Evolutionary conservation across 1,140 invertebrate genomes (phyloP).

Genomic region (Papilio helenus): DNA sequence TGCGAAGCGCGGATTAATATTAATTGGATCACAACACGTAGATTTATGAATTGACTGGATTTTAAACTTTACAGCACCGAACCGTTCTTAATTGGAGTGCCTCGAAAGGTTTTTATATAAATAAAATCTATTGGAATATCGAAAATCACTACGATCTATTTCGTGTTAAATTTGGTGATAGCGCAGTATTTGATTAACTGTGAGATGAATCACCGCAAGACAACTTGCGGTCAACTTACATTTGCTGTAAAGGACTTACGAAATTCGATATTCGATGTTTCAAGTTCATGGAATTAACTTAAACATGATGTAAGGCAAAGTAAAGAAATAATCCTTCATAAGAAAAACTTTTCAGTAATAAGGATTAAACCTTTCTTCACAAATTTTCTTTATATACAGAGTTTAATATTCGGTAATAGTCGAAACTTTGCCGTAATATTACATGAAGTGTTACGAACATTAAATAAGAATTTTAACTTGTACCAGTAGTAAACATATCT

Average conservation of each 20-base stretch:
- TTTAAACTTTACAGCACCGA: conserved; percentile 54
- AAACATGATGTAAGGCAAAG: no score
- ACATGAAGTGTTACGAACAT: neutral
- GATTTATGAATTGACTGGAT: conserved; percentile 63
- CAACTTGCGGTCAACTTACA: neutral
- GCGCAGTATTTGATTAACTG: conserved; percentile 28
- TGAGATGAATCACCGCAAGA: conserved; percentile 15
- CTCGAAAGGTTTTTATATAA: conserved; percentile 40
- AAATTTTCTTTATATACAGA: no score
- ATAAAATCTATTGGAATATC: conserved; percentile 28
- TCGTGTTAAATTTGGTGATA: conserved; percentile 13
- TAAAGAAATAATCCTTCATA: no score
- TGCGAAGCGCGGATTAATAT: conserved; percentile 66
- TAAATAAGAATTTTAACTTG: neutral
- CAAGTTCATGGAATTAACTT: neutral
- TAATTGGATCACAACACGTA: conserved; percentile 72
- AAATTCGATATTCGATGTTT: neutral
- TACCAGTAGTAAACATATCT: neutral
- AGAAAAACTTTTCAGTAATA: no score
- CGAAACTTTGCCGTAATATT: neutral
- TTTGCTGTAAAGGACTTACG: neutral
- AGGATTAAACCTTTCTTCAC: no score
- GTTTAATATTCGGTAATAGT: neutral
- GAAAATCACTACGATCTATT: conserved; percentile 14
- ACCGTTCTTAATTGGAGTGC: conserved; percentile 52